Base-by-base conservation (phyloP, 2,888 invertebrate genomes). In the Agriotes lineatus region DNA sequence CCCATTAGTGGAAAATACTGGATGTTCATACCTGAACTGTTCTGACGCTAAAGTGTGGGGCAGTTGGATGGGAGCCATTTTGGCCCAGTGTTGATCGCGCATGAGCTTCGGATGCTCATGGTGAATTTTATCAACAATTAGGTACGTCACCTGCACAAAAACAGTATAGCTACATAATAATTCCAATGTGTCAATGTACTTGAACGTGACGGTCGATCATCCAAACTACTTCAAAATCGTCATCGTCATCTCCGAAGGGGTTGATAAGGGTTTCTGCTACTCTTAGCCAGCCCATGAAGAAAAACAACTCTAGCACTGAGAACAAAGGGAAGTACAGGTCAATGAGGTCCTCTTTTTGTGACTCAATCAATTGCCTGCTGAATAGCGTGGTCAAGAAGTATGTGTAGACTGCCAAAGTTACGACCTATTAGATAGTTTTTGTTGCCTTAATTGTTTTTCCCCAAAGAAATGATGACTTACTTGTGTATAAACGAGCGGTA, bases 111-210 rank as follows among this genome's bases (percentile, higher is more conserved):
- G 96, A 85, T 95, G 94, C 80, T 95, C 93, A 82, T 95, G 92
- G 81, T 95, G 95, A 93, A 96, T 95, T 85, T 95, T 95, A 82
- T 96, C 96, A 45, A 96, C 96, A 75, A 96, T 93, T 82, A 96
- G 87, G 84, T 95, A 96, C 14, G 94, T 93, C 10, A 95, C 94
- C 91, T 95, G 84, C 54, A 84, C 79, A 76, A 9, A 12, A 50
- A 37, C 2, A 37, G 1, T 12, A 10, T 10, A 33, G 30, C 9
- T 30, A 30, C 4, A 30, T 30, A 30, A n/a, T n/a, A n/a, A n/a
- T n/a, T n/a, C n/a, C n/a, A n/a, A n/a, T n/a, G n/a, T n/a, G n/a
- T n/a, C n/a, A n/a, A n/a, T n/a, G 3, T 80, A 93, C 93, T 87
- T 93, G 92, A 62, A 94, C 85, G 85, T 94, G 94, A 76, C 96